Conservation (phyloP, 2,888 invertebrate genomes). For the Steromphala cineraria region DNA sequence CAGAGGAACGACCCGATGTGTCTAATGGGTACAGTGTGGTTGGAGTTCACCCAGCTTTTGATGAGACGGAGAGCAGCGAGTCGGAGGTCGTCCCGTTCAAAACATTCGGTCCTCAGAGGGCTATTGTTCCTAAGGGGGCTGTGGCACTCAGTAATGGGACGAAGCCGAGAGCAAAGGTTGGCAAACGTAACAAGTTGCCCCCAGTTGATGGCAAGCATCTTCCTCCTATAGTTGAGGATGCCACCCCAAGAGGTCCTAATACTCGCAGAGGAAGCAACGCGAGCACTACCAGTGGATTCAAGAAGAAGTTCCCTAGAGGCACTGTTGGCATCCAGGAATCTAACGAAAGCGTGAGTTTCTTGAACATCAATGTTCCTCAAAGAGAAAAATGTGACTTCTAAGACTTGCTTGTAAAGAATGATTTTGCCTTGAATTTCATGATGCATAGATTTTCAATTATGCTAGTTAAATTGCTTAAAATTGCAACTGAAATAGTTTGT, state of each 20-base stretch:
- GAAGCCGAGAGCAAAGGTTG: neutral
- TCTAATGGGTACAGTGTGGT: neutral
- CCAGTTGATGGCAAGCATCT: neutral
- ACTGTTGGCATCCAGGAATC: neutral
- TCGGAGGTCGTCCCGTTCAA: neutral
- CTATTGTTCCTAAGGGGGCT: neutral
- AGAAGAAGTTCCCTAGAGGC: neutral
- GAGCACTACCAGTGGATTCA: neutral
- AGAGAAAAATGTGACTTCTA: too few relatives aligned
- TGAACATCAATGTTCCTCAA: too few relatives aligned
- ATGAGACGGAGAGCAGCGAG: neutral
- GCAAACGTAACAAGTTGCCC: neutral
- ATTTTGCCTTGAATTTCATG: too few relatives aligned
- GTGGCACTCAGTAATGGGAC: neutral
- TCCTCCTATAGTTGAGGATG: slow-evolving; percentile 1
- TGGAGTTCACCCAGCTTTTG: neutral
- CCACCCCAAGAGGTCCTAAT: neutral
- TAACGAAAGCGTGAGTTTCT: neutral
- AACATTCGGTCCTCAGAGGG: neutral
- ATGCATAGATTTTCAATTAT: too few relatives aligned
- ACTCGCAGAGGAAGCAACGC: neutral
- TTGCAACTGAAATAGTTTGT: too few relatives aligned
- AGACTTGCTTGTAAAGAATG: too few relatives aligned
- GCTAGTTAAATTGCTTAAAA: too few relatives aligned
- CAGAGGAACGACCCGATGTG: neutral